Conservation (phyloP, 2,113 vertebrate species). For the Apus apus region DNA sequence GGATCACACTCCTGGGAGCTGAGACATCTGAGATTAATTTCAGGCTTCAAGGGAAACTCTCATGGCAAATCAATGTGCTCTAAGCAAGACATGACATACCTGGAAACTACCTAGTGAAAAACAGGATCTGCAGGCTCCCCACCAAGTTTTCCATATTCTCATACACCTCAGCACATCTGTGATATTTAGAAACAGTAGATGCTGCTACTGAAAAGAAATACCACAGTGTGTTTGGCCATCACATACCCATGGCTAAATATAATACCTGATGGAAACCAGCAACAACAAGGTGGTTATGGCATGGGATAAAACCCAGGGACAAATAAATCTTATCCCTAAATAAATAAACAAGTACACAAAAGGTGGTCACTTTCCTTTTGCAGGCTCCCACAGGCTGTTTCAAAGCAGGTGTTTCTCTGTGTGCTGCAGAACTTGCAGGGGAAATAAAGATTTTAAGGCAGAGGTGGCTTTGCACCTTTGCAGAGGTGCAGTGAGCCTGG, state of each 20-base stretch:
- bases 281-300: background rate
- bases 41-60: background rate
- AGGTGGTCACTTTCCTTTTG: background rate
- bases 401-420: background rate
- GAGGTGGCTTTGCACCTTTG: no score
- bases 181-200: background rate
- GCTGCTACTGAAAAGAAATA: background rate
- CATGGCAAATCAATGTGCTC: background rate
- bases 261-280: background rate
- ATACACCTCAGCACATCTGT: background rate
- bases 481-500: no score
- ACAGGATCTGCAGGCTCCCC: background rate
- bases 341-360: background rate
- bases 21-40: rapidly evolving
- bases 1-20: background rate
- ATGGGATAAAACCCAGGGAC: background rate
- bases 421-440: background rate
- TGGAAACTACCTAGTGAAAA: background rate
- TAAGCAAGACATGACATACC: background rate
- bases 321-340: background rate
- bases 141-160: background rate
- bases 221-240: background rate
- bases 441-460: background rate
- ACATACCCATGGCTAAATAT: background rate
- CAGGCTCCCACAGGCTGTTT: background rate